These are phyloP conservation scores for Xenus cinereus DNA, from an alignment of 2,113 vertebrate genomes.

Conservation along the genomic window DNA sequence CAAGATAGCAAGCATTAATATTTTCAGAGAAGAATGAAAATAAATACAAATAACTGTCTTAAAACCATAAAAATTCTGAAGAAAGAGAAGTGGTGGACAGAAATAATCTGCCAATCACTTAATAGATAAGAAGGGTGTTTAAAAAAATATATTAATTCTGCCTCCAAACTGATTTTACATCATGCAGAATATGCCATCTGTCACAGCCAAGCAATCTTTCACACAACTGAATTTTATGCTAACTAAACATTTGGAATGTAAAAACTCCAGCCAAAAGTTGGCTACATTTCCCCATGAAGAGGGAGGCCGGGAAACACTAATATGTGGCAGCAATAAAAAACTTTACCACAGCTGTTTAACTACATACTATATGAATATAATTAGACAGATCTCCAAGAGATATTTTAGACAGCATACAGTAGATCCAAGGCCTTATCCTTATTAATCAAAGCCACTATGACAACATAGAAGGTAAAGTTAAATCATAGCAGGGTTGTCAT, in stretches of 20 bases:
- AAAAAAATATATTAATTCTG: neutral
- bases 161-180: neutral
- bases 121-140: neutral
- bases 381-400: neutral
- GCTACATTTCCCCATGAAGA: neutral
- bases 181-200: neutral
- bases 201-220: neutral
- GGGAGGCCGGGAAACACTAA: neutral
- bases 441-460: neutral
- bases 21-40: neutral
- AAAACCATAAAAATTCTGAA: neutral
- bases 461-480: neutral
- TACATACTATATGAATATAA: neutral
- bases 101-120: neutral
- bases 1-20: neutral
- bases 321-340: neutral
- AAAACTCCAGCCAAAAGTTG: neutral
- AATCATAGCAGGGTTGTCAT: neutral
- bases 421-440: neutral
- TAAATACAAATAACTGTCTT: neutral
- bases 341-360: neutral
- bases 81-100: neutral
- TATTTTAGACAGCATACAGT: neutral
- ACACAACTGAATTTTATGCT: neutral
- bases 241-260: neutral